phyloP scores from a whole-genome alignment of 2,113 vertebrate species.

The Passer montanus region DNA sequence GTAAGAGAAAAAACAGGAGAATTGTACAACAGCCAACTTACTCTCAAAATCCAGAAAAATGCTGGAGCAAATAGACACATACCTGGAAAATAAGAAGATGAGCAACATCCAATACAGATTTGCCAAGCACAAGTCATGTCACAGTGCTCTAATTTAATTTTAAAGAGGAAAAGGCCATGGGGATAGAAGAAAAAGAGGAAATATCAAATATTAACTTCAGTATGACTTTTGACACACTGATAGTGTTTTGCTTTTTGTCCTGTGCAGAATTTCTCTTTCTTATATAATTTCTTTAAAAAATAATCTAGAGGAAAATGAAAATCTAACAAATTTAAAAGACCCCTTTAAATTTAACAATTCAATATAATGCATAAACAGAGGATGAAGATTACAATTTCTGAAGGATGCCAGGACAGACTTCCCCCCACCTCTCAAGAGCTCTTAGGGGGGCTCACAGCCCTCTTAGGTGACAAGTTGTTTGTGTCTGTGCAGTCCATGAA shows the following conservation, averaged over 20 bases:
- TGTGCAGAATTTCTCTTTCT: not conserved
- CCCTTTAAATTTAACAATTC: not conserved
- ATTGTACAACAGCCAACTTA: not conserved
- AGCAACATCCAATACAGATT: not conserved
- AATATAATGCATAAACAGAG: not conserved
- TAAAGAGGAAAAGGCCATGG: not conserved
- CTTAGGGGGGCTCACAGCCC: not conserved
- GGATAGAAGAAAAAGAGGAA: not conserved
- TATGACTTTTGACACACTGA: not conserved
- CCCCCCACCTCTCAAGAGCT: not conserved
- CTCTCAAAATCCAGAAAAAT: not conserved
- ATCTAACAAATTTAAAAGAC: not conserved
- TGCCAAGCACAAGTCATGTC: not conserved
- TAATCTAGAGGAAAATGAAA: not conserved
- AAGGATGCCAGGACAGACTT: not conserved
- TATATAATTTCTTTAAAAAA: not conserved
- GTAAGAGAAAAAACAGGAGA: not conserved
- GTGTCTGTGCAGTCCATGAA: not conserved
- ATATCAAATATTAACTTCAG: not conserved
- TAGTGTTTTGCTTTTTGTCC: not conserved
- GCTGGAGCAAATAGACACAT: not conserved
- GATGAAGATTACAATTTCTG: not conserved
- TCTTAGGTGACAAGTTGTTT: not conserved
- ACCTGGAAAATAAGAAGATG: not conserved
- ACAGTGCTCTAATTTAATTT: not conserved